These are phyloP conservation scores for Misgurnus mizolepis DNA, from an alignment of 2,113 vertebrate species.

Conservation along the genomic window DNA sequence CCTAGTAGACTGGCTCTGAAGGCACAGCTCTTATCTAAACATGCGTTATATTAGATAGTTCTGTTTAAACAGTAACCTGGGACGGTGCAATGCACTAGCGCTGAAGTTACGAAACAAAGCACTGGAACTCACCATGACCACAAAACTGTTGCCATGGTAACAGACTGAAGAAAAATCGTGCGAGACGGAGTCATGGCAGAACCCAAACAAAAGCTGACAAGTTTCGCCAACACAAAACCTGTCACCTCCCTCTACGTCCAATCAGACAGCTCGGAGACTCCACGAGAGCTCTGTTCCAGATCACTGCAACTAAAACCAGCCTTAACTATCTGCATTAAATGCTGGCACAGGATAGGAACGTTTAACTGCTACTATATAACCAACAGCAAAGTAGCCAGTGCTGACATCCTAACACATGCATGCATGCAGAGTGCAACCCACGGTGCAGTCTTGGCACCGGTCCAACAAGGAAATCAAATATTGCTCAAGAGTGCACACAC, in stretches of 20 bases:
- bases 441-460: not conserved
- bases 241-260: not conserved
- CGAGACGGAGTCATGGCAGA: slow-evolving; percentile 47
- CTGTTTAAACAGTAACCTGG: not conserved
- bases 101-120: slow-evolving; percentile 31
- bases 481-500: slow-evolving; percentile 25
- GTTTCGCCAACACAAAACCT: slow-evolving; percentile 46
- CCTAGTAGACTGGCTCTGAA: slow-evolving; percentile 61
- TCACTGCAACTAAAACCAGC: slow-evolving; percentile 49
- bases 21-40: slow-evolving; percentile 23
- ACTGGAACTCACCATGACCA: slow-evolving; percentile 55
- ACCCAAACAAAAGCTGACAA: slow-evolving; percentile 50
- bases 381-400: slow-evolving; percentile 65
- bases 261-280: slow-evolving; percentile 18
- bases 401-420: slow-evolving; percentile 58
- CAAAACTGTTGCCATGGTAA: slow-evolving; percentile 72
- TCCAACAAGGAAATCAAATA: slow-evolving; percentile 41
- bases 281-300: not conserved
- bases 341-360: slow-evolving; percentile 57
- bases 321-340: slow-evolving; percentile 61
- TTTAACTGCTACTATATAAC: slow-evolving; percentile 55
- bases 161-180: slow-evolving; percentile 70
- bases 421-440: not conserved
- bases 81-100: not conserved
- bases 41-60: slow-evolving; percentile 2